These are phyloP conservation scores for Carlito syrichta DNA, from an alignment of 2,113 vertebrate genomes.

Conservation along the genomic window DNA sequence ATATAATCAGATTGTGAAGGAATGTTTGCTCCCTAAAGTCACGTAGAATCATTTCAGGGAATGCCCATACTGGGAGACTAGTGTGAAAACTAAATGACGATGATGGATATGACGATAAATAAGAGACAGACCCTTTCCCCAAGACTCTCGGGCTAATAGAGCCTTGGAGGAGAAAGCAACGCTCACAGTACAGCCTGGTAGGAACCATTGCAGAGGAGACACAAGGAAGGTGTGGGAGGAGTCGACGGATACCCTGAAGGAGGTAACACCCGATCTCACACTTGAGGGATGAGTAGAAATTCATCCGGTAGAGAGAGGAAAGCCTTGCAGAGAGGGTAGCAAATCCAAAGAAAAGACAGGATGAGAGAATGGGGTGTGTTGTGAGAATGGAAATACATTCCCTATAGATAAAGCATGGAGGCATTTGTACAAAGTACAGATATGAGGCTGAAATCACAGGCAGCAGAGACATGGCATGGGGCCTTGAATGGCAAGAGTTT, in stretches of 20 bases:
- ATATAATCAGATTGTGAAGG: background rate
- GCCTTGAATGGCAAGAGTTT: background rate
- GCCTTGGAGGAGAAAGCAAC: background rate
- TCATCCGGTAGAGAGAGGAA: background rate
- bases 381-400: background rate
- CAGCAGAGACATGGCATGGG: background rate
- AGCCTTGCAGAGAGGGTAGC: background rate
- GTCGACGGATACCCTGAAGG: too few relatives aligned
- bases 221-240: background rate
- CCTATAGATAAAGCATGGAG: background rate
- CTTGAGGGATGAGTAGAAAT: background rate
- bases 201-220: background rate
- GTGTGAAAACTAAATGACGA: background rate
- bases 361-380: background rate
- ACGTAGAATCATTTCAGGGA: background rate
- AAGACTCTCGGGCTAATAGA: background rate
- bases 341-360: background rate
- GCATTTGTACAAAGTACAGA: background rate
- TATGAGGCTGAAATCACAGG: background rate
- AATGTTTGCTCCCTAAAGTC: background rate
- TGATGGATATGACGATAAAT: background rate
- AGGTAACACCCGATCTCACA: background rate
- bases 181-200: background rate
- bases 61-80: background rate
- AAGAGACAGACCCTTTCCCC: background rate